A percentile compares a stretch with the other conserved stretches of the same genome.
Conservation (phyloP, 2,113 vertebrate genomes). For the Syngnathus typhle region DNA sequence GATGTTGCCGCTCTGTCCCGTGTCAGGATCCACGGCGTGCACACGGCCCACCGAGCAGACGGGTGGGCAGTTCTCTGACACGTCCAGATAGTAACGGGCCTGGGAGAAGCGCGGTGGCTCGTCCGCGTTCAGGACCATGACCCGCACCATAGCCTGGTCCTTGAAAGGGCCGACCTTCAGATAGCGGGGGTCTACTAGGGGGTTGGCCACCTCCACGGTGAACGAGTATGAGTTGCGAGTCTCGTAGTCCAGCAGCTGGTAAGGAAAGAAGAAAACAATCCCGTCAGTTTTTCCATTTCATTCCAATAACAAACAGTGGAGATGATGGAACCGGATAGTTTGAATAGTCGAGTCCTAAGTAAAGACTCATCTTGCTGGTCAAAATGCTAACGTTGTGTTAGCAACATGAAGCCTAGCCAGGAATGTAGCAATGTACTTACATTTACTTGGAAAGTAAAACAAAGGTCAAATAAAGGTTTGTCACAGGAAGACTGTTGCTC, state of each 20-base stretch:
- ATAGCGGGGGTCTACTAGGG: slow-evolving; percentile 77
- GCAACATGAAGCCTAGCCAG: too few species aligned
- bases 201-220: slow-evolving; percentile 81
- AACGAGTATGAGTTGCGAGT: slow-evolving; percentile 76
- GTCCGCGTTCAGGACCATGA: slow-evolving; percentile 81
- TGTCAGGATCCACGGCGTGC: slow-evolving; percentile 77
- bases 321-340: too few species aligned
- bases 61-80: slow-evolving; percentile 79
- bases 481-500: neutral
- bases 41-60: slow-evolving; percentile 73
- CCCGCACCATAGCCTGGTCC: slow-evolving; percentile 77
- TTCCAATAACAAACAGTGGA: too few species aligned
- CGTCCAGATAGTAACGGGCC: slow-evolving; percentile 72
- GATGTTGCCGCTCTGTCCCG: slow-evolving; percentile 75
- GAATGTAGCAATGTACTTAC: too few species aligned
- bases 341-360: too few species aligned
- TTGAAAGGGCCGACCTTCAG: slow-evolving; percentile 81
- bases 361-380: too few species aligned
- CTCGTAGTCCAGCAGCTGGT: slow-evolving; percentile 82
- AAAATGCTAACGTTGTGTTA: too few species aligned
- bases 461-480: too few species aligned
- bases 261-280: slow-evolving; percentile 14
- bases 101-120: slow-evolving; percentile 81
- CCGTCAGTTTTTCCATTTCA: neutral
- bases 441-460: too few species aligned